These are phyloP conservation scores for Mastigias papua DNA, from an alignment of 30 jellyfish, hydroid and myxozoan genomes.

Conservation along the genomic window DNA sequence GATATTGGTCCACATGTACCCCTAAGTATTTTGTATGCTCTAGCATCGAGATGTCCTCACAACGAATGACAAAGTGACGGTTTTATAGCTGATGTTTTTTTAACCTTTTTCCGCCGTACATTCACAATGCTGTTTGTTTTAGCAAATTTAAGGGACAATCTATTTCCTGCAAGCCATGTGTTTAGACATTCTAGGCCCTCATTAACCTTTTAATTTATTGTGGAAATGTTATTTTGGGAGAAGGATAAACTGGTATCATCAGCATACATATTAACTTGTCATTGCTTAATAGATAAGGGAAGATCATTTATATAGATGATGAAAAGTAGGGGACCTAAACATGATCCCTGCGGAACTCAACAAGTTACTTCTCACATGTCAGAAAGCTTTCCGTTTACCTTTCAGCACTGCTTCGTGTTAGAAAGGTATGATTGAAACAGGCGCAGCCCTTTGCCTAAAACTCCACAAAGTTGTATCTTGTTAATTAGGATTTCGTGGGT, in stretches of 20 bases:
- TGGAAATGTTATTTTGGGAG: not conserved
- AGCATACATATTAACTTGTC: not conserved
- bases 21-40: too few species aligned
- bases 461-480: not conserved
- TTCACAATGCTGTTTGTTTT: not conserved
- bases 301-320: too few species aligned
- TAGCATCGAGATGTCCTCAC: not conserved
- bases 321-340: too few species aligned
- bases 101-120: not conserved
- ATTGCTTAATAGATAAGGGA: not conserved
- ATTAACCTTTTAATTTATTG: not conserved
- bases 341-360: too few species aligned
- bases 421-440: not conserved
- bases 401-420: not conserved
- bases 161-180: not conserved
- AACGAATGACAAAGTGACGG: not conserved
- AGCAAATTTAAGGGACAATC: not conserved
- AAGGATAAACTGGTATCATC: not conserved
- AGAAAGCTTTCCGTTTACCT: too few species aligned
- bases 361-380: not conserved
- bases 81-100: too few species aligned
- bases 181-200: not conserved
- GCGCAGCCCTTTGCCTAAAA: not conserved
- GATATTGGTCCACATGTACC: too few species aligned
- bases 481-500: not conserved